Conservation (phyloP, 2,797 vertebrate genomes). For the Crypturellus tataupa region DNA sequence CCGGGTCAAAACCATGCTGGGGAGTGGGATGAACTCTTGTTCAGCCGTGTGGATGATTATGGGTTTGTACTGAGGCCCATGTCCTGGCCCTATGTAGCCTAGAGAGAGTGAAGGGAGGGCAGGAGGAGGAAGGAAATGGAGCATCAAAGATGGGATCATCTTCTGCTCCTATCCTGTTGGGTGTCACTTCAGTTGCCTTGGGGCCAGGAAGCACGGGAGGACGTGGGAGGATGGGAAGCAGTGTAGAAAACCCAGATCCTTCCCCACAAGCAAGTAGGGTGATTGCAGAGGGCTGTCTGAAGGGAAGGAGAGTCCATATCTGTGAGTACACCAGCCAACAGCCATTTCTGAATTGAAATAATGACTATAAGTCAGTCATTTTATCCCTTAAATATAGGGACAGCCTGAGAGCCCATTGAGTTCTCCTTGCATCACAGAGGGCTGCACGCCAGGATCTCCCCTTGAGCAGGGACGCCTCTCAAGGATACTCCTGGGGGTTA, state of each 20-base stretch:
- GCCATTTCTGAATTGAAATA: too few relatives aligned
- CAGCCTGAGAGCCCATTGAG: too few relatives aligned
- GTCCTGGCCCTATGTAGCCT: not conserved
- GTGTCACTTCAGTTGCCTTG: not conserved
- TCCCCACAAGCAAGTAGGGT: not conserved
- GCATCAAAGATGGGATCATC: not conserved
- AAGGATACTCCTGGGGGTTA: too few relatives aligned
- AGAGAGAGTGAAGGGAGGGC: not conserved
- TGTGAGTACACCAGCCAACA: too few relatives aligned
- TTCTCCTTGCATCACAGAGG: too few relatives aligned
- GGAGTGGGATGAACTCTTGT: not conserved
- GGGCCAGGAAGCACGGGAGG: not conserved
- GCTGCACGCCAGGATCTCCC: too few relatives aligned
- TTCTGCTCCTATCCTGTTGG: fast-evolving
- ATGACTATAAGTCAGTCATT: too few relatives aligned
- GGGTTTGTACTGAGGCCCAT: not conserved
- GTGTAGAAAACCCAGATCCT: fast-evolving
- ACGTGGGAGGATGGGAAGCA: not conserved
- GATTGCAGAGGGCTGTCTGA: not conserved
- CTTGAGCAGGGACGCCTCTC: too few relatives aligned
- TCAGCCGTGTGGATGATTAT: not conserved
- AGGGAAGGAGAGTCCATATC: not conserved
- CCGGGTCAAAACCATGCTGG: fast-evolving
- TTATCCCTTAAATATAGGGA: too few relatives aligned
- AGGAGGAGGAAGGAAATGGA: not conserved